A percentile compares a stretch with the other conserved stretches of the same genome.
phyloP scores from a whole-genome alignment of 2,797 vertebrate species.

The Odontamblyopus lacepedii region DNA sequence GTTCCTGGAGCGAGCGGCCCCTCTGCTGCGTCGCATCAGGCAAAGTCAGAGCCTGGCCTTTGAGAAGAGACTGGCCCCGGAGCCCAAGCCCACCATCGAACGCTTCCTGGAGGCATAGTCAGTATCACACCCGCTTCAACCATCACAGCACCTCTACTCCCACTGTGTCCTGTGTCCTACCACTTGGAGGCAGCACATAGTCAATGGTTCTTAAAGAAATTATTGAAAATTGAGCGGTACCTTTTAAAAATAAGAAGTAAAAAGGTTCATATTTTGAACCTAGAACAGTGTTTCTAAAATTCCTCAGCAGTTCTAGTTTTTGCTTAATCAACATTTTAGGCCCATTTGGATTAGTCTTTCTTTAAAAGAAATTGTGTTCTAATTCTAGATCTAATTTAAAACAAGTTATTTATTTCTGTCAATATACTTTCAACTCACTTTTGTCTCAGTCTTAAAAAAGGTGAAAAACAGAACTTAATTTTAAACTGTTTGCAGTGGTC shows the following conservation, averaged over 20 bases:
- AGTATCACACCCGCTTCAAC: conserved; percentile 37
- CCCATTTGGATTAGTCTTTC: no score
- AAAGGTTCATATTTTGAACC: no score
- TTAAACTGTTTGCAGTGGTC: no score
- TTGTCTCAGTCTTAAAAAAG: no score
- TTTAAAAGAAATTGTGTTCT: no score
- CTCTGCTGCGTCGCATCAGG: conserved; percentile 89
- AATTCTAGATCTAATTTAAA: no score
- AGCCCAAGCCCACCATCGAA: conserved; percentile 93
- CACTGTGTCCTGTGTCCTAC: not conserved
- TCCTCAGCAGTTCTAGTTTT: no score
- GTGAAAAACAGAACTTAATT: no score
- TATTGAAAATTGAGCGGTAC: not conserved
- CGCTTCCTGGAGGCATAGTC: conserved; percentile 95
- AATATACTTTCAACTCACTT: no score
- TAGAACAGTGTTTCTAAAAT: no score
- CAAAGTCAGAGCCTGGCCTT: conserved; percentile 96
- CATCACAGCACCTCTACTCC: not conserved
- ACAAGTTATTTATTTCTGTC: no score
- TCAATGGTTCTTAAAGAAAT: not conserved
- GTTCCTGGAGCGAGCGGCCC: conserved; percentile 87
- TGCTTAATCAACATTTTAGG: no score
- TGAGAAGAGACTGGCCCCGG: conserved; percentile 89
- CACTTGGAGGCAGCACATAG: not conserved
- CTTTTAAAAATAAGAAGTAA: not conserved